Percentiles rank a stretch among this genome's conserved stretches.
These are phyloP conservation scores for Scolopax bukidnonensis DNA, from an alignment of 2,797 vertebrate species.

Conservation along the genomic window DNA sequence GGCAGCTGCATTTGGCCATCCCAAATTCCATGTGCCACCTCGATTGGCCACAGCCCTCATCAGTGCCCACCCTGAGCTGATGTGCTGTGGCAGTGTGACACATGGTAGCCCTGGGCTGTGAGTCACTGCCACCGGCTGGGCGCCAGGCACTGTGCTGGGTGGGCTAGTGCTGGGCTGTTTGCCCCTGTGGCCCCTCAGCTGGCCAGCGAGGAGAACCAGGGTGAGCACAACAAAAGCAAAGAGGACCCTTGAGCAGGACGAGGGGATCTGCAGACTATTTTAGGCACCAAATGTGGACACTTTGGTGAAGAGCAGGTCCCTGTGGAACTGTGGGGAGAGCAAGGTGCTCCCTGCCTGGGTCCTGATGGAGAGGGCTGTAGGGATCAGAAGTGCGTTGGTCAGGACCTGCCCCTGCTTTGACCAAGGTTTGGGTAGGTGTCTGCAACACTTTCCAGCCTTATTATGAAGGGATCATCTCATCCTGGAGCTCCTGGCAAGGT, in stretches of 20 bases:
- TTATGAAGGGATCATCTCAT: neutral
- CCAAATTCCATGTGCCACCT: neutral
- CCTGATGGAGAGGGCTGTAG: neutral
- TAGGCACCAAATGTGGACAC: rapidly evolving
- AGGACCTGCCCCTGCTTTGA: neutral
- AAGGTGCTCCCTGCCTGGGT: neutral
- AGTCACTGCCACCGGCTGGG: neutral
- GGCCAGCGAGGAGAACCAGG: neutral
- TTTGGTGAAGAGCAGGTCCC: neutral
- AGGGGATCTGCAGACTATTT: neutral
- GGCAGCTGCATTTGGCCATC: neutral
- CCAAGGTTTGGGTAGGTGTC: neutral
- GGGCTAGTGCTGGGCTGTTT: neutral
- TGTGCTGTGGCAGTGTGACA: neutral
- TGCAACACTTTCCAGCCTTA: neutral
- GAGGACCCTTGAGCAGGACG: neutral
- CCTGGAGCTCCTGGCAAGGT: neutral
- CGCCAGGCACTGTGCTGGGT: neutral
- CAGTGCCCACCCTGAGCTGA: neutral
- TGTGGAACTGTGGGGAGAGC: neutral
- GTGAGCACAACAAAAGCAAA: neutral
- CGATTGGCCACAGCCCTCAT: neutral
- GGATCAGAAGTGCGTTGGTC: neutral
- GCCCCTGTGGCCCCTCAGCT: rapidly evolving
- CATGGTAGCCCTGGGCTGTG: rapidly evolving